A percentile compares a stretch with the other conserved stretches of the same genome.
Conservation (phyloP, 1,140 invertebrate species). For the Lordiphosa mommai region DNA sequence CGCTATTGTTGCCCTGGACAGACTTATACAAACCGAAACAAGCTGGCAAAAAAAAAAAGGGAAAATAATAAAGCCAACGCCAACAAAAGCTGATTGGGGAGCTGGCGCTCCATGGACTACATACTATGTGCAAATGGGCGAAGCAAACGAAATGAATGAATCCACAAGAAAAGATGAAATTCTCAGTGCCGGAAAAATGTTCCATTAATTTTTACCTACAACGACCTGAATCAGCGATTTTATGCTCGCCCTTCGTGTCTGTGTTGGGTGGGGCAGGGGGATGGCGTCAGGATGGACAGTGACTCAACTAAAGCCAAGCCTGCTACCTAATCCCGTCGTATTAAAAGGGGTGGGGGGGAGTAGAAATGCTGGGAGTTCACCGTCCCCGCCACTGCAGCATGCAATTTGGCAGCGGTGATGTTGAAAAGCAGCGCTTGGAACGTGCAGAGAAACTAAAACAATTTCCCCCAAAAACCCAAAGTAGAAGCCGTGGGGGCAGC, state of each 20-base stretch:
- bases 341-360: conserved; percentile 3
- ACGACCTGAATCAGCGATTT: conserved; percentile 54
- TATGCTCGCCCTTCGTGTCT: conserved; percentile 25
- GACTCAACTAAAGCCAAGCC: conserved; percentile 33
- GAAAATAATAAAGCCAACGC: conserved; percentile 5
- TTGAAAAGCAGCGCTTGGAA: conserved; percentile 44
- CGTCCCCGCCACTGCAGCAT: conserved; percentile 18
- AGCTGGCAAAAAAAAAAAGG: conserved; percentile 3
- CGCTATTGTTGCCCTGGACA: neutral
- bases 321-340: conserved; percentile 7
- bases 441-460: conserved; percentile 53
- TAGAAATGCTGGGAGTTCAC: conserved; percentile 1
- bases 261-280: neutral
- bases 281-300: conserved; percentile 20
- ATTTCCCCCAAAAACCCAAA: conserved; percentile 19
- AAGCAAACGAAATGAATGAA: conserved; percentile 13
- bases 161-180: conserved; percentile 47
- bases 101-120: neutral
- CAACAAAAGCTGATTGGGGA: conserved; percentile 8
- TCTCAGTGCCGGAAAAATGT: conserved; percentile 46
- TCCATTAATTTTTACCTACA: conserved; percentile 58
- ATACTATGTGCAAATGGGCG: conserved; percentile 9
- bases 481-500: conserved; percentile 1
- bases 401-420: conserved; percentile 27
- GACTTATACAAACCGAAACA: conserved; percentile 10